Base-by-base conservation (phyloP, 2,113 vertebrate genomes). In the Suricata suricatta region DNA sequence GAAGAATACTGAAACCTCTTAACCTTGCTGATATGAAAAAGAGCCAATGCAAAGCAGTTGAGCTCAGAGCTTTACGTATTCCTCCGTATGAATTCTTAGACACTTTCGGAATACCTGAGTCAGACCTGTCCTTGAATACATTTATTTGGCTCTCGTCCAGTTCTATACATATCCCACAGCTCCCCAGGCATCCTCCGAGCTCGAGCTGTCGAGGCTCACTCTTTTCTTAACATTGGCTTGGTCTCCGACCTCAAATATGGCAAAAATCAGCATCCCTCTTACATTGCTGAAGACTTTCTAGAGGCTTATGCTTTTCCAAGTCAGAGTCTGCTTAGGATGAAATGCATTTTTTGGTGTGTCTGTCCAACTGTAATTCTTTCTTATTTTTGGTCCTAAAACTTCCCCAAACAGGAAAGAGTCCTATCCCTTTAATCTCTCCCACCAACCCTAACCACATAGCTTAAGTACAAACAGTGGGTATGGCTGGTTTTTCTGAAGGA, bases 1-100 rank as follows among this genome's bases (percentile, higher is more conserved):
- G 81, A 87, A 92, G 47, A 64, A 80, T 64, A 74, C 72, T 94
- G 47, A 95, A 93, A 57, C 38, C 27, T 90, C 81, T 74, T 60
- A 83, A 11, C 27, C 41, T 3, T 84, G 44, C 27, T 91, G 35
- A 72, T 79, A 33, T n/a, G 88, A n/a, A 76, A 50, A 76, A 47
- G 3, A 92, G 27, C 31, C 47, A 68, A 23, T 23, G 38, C 19
- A 60, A 86, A 95, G 38, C 13, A 76, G 25, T 14, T 76, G n/a
- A 80, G 47, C 60, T 94, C 41, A 64, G n/a, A 94, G 66, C 14
- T 82, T 44, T 66, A 71, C 41, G 3, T 23, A 79, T 90, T 90
- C 54, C 74, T 87, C 33, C 47, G 35, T 15, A 21, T 72, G 52
- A 66, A 87, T 93, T 89, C 72, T 92, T 31, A 81, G 66, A 83